These are phyloP conservation scores for Dasypogon diadema DNA, from an alignment of 2,888 invertebrate genomes.

Conservation along the genomic window DNA sequence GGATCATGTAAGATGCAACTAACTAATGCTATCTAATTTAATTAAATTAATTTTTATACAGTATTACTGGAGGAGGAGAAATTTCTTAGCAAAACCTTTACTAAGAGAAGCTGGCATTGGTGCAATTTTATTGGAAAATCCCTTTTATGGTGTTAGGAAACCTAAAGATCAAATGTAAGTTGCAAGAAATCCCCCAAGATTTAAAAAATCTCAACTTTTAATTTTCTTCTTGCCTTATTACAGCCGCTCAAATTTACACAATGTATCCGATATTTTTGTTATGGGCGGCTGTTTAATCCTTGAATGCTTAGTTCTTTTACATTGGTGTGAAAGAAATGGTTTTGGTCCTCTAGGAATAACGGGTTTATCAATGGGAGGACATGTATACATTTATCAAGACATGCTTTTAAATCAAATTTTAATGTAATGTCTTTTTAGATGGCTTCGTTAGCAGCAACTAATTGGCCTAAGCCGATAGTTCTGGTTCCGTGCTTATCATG, in stretches of 20 bases:
- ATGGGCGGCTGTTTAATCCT: constrained; percentile 98
- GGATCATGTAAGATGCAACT: constrained; percentile 83
- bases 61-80: constrained; percentile 92
- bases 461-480: constrained; percentile 94
- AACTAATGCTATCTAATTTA: no score
- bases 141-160: constrained; percentile 92
- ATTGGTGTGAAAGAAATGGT: constrained; percentile 94
- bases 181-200: constrained; percentile 19
- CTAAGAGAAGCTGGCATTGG: constrained; percentile 91
- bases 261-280: constrained; percentile 97
- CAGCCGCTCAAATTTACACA: constrained; percentile 90
- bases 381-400: constrained; percentile 75
- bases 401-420: neutral
- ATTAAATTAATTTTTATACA: constrained; percentile 64
- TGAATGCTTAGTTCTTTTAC: constrained; percentile 90
- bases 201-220: no score
- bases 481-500: constrained; percentile 96
- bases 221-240: constrained; percentile 53
- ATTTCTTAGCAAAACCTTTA: constrained; percentile 90
- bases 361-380: constrained; percentile 98
- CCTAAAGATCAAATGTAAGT: constrained; percentile 86
- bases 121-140: constrained; percentile 95
- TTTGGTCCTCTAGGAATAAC: constrained; percentile 94
- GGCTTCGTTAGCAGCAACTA: constrained; percentile 96
- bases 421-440: constrained; percentile 75